Conservation (phyloP, 2,888 invertebrate species). For the Podabrus alpinus region DNA sequence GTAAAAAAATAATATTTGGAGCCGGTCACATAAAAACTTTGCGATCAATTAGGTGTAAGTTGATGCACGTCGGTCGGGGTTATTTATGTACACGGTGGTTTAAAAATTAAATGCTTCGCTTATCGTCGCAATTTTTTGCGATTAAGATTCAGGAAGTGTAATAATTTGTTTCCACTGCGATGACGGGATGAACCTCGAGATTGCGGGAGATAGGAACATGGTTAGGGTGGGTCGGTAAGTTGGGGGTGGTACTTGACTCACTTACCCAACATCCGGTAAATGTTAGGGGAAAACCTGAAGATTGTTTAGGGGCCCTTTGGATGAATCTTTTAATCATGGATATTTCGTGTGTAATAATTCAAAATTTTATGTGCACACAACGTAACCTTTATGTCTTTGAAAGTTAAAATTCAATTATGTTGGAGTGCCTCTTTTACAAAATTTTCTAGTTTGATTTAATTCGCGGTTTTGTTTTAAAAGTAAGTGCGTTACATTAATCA, state of each 20-base stretch:
- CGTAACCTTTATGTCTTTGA: neutral
- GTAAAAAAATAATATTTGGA: neutral
- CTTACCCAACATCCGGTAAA: conserved; percentile 49
- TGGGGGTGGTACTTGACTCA: conserved; percentile 49
- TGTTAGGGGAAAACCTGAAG: conserved; percentile 41
- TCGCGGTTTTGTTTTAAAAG: neutral
- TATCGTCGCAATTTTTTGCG: neutral
- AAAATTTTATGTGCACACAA: neutral
- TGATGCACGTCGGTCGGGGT: neutral
- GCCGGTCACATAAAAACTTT: neutral
- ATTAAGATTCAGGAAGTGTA: conserved; percentile 45
- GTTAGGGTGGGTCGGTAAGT: conserved; percentile 34
- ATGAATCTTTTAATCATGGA: conserved; percentile 48
- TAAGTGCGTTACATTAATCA: neutral
- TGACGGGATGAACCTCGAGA: conserved; percentile 48
- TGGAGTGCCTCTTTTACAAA: neutral
- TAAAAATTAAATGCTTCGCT: neutral
- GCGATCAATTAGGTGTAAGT: neutral
- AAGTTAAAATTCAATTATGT: neutral
- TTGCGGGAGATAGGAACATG: conserved; percentile 40
- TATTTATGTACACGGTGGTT: neutral
- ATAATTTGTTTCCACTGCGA: conserved; percentile 49
- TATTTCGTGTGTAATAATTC: conserved; percentile 3
- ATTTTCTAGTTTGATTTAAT: neutral
- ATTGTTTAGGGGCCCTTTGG: conserved; percentile 34